phyloP scores from a whole-genome alignment of 2,113 vertebrate genomes.

The Calidris pugnax region DNA sequence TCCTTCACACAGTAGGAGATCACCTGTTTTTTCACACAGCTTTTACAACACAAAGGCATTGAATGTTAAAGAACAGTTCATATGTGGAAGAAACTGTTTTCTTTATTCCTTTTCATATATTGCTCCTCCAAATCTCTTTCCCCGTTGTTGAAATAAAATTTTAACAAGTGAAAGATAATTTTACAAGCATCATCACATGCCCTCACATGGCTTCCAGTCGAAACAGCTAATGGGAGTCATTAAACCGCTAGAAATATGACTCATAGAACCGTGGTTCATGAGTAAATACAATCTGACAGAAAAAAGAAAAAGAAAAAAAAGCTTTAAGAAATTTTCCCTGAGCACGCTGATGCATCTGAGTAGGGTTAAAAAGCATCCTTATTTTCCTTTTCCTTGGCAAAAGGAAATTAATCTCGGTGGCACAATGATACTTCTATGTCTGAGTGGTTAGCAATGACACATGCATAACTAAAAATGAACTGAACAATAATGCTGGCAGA shows the following conservation, averaged over 20 bases:
- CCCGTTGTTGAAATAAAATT: not conserved
- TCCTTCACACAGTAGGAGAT: slow-evolving; percentile 90
- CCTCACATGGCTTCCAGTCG: not conserved
- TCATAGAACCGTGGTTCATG: not conserved
- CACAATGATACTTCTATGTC: not conserved
- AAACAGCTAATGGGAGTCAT: not conserved
- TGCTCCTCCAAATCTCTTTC: not conserved
- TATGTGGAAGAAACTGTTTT: not conserved
- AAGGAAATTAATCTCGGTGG: not conserved
- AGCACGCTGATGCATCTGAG: not conserved
- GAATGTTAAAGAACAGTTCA: slow-evolving; percentile 56
- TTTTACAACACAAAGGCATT: slow-evolving; percentile 71
- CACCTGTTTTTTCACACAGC: slow-evolving; percentile 90
- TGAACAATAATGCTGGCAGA: not conserved
- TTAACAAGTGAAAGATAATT: not conserved
- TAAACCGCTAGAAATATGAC: not conserved
- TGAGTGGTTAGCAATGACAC: not conserved
- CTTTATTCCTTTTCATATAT: slow-evolving; percentile 14
- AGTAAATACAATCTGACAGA: not conserved
- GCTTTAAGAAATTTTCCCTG: not conserved
- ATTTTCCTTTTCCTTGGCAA: not conserved
- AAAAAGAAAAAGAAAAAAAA: not conserved
- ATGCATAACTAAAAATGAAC: not conserved
- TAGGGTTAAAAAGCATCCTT: slow-evolving; percentile 27
- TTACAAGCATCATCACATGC: not conserved